Evolutionary conservation across 1,140 invertebrate species (phyloP), one percentile per base, ranked within the genome.

Genomic region (Mylabris phalerata): DNA sequence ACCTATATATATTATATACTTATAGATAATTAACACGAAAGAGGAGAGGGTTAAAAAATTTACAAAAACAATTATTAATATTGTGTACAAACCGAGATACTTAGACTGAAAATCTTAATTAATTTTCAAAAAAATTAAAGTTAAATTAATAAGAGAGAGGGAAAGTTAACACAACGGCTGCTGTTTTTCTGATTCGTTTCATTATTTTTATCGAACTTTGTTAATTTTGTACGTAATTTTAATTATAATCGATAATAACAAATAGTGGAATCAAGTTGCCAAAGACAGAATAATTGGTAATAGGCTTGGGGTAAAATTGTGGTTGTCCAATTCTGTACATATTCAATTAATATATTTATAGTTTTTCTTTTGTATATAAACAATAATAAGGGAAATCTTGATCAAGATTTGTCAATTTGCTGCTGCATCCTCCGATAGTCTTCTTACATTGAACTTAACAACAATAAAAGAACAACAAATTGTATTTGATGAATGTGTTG

Each of bases 61-160:
- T 5, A 32, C 32, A 32, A 32, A 4, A 32, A 32, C 32, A 32
- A 32, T 7, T 5, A 32, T 7, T 5, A 32, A 4, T 5, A 32
- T 32, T 32, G 32, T 32, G 32, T 32, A 32, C 32, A 59, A 54
- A 66, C 51, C 55, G 56, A 61, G 58, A 59, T 60, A 59, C 60
- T 50, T 66, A 66, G 64, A 66, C 64, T 66, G 64, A 66, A 50
- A 58, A 44, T 56, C 61, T 62, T 60, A 58, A 61, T 51, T 47
- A 57, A 50, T 49, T 61, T 55, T 55, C 48, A 44, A 60, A 60
- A 13, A 13, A 13, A 19, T 19, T 19, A 19, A 27, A 44, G 32
- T 43, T 54, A 19, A 19, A 19, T 19, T 19, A 19, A n/a, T n/a
- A 19, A 19, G 19, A 19, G 19, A 19, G 19, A 19, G 19, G 32